Conservation (phyloP, 2,797 vertebrate genomes). For the Trachops cirrhosus region DNA sequence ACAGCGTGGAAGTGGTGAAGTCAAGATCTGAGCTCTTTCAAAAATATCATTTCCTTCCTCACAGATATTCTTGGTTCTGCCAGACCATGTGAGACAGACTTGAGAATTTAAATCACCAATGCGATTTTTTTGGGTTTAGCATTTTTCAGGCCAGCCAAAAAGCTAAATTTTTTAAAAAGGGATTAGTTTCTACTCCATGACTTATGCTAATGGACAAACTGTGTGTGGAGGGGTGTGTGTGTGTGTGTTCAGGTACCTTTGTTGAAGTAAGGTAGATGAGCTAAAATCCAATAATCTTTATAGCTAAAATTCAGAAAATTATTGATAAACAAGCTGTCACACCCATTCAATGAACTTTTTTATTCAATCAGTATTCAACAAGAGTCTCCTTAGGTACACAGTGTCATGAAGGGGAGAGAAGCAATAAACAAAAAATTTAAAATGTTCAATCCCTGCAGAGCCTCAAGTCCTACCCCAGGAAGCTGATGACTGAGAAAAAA, state of each 20-base stretch:
- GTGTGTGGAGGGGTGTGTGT: no score
- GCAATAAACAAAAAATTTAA: neutral
- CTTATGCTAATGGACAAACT: neutral
- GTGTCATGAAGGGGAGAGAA: neutral
- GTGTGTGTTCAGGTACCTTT: neutral
- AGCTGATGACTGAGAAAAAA: neutral
- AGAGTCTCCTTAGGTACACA: neutral
- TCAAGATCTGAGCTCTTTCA: neutral
- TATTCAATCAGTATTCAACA: neutral
- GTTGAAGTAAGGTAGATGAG: neutral
- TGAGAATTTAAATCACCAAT: neutral
- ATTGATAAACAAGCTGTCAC: neutral
- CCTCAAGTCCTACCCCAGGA: neutral
- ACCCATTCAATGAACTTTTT: neutral
- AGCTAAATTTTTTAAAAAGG: neutral
- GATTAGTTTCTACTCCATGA: neutral
- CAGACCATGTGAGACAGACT: neutral
- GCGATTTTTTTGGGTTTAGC: neutral
- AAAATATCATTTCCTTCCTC: rapidly evolving
- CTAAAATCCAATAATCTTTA: neutral
- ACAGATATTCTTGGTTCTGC: no score
- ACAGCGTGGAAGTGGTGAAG: neutral
- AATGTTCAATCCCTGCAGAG: neutral
- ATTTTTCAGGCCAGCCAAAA: neutral
- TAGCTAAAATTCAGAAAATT: neutral